Evolutionary conservation across 2,888 invertebrate species (phyloP).

Genomic region (Andricus quercusramuli): DNA sequence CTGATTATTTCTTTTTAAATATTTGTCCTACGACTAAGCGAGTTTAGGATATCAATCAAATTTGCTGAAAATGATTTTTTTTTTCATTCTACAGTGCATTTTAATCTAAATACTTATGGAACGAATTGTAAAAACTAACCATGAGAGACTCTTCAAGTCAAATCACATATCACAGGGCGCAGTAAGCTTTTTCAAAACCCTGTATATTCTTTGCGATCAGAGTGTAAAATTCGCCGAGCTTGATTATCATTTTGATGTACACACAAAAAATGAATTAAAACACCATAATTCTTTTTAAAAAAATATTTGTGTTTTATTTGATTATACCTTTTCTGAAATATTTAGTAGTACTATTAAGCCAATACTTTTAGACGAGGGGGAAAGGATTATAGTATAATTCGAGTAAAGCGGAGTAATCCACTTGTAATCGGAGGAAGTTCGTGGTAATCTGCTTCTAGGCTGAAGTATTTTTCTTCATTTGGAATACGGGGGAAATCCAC

Average conservation of each 20-base stretch:
- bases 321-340: no score
- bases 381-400: no score
- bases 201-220: not conserved
- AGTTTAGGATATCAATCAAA: not conserved
- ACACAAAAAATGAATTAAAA: slow-evolving; percentile 24
- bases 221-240: slow-evolving; percentile 11
- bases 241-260: slow-evolving; percentile 26
- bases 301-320: not conserved
- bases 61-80: not conserved
- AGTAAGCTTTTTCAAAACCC: not conserved
- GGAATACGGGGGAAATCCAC: no score
- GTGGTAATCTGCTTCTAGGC: no score
- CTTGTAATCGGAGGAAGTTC: no score
- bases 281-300: slow-evolving; percentile 28
- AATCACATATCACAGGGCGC: not conserved
- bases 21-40: not conserved
- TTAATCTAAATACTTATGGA: not conserved
- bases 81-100: not conserved
- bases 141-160: not conserved
- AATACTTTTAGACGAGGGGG: no score
- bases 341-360: no score
- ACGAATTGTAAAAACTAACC: not conserved
- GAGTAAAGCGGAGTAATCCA: no score
- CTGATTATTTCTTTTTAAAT: slow-evolving; percentile 17
- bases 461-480: no score